Evolutionary conservation across 2,888 invertebrate species (phyloP).

Genomic region (Leptinotarsa peninsularis): DNA sequence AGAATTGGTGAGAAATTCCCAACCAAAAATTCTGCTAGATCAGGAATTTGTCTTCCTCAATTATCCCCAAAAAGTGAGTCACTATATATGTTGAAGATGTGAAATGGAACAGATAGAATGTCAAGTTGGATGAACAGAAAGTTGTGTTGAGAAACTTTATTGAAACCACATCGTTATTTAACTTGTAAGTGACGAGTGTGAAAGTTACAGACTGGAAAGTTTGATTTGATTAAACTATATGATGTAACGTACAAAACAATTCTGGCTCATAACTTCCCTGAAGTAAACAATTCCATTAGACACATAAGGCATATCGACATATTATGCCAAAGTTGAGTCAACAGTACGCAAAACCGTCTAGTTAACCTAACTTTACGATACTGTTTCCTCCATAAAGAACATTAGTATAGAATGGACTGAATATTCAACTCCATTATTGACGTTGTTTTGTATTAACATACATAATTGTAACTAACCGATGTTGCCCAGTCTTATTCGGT

Average conservation of each 20-base stretch:
- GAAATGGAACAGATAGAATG: too few species aligned
- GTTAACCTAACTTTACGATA: conserved; percentile 51
- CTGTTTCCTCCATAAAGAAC: conserved; percentile 47
- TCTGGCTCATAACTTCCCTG: conserved; percentile 25
- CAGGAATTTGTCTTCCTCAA: too few species aligned
- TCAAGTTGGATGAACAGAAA: too few species aligned
- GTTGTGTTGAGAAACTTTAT: too few species aligned
- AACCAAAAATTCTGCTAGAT: too few species aligned
- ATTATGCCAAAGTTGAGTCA: conserved; percentile 17
- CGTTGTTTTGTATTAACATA: conserved; percentile 56
- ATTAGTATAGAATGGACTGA: conserved; percentile 50
- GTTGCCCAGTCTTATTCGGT: conserved; percentile 48
- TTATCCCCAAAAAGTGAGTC: too few species aligned
- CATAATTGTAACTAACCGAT: conserved; percentile 58
- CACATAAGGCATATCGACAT: conserved; percentile 24
- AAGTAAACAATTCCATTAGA: conserved; percentile 37
- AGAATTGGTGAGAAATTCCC: too few species aligned
- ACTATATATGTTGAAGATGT: too few species aligned
- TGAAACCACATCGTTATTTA: too few species aligned
- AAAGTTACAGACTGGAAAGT: too few species aligned
- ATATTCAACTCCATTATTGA: conserved; percentile 54
- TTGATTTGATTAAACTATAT: too few species aligned
- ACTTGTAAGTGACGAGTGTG: too few species aligned
- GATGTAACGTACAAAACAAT: not conserved
- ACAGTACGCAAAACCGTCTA: conserved; percentile 38